A percentile compares a stretch with the other conserved stretches of the same genome.
Evolutionary conservation across 2,113 vertebrate species (phyloP).

Genomic region (Blennius ocellaris): DNA sequence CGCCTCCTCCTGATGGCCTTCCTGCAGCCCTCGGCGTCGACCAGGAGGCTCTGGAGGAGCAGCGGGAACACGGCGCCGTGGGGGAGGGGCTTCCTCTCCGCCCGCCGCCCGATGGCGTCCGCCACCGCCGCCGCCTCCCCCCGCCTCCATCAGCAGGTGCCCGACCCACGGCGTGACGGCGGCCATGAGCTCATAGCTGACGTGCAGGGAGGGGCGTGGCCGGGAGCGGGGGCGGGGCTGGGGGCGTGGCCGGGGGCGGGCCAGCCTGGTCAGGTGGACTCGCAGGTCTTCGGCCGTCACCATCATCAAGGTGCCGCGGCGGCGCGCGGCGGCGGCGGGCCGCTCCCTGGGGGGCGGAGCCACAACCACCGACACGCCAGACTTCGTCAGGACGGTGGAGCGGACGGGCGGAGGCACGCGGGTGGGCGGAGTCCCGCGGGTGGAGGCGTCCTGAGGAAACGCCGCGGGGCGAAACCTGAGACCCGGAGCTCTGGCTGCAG

Average conservation of each 20-base stretch:
- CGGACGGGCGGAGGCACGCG: neutral
- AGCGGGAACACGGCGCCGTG: conserved; percentile 86
- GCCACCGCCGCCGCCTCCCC: conserved; percentile 11
- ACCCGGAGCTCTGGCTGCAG: conserved; percentile 27
- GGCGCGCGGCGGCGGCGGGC: neutral
- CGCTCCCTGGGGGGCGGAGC: conserved; percentile 36
- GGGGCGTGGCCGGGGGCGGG: neutral
- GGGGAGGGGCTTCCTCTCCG: conserved; percentile 46
- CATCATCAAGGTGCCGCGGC: conserved; percentile 49
- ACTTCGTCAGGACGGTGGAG: conserved; percentile 60
- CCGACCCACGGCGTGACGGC: conserved; percentile 90
- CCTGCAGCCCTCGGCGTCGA: conserved; percentile 88
- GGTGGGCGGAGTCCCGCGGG: fast-evolving
- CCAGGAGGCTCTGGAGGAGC: conserved; percentile 84
- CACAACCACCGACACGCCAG: conserved; percentile 35
- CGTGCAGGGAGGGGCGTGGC: neutral
- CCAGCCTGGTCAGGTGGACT: neutral
- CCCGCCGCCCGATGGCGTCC: conserved; percentile 72
- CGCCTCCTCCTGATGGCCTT: conserved; percentile 80
- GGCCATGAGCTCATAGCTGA: conserved; percentile 73
- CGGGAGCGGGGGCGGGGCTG: no score
- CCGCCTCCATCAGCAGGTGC: conserved; percentile 74
- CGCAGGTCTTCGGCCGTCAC: conserved; percentile 41
- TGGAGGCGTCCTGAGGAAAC: neutral
- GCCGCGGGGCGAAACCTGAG: conserved; percentile 36